A percentile compares a stretch with the other conserved stretches of the same genome.
phyloP scores from a whole-genome alignment of 2,797 vertebrate species.

The Manis javanica region DNA sequence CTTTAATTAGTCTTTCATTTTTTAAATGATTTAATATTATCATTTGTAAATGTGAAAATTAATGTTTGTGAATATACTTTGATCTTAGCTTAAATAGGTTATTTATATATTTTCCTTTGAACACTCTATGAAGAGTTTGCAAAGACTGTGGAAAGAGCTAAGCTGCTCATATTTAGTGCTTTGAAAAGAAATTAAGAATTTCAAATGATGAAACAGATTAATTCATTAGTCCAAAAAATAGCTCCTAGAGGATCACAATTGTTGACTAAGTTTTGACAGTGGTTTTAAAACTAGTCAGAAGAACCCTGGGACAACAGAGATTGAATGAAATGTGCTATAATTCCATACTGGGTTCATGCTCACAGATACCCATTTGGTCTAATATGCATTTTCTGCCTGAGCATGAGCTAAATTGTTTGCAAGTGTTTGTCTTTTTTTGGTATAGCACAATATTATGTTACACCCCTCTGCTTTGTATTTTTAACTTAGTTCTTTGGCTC shows the following conservation, averaged over 20 bases:
- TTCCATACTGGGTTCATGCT: not conserved
- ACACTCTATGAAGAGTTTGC: not conserved
- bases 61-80: not conserved
- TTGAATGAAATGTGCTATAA: not conserved
- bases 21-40: not conserved
- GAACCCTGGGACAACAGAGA: not conserved
- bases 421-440: not conserved
- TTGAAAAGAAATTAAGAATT: conserved; percentile 21
- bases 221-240: conserved; percentile 16
- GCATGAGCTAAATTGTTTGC: conserved; percentile 2
- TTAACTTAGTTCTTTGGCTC: not conserved
- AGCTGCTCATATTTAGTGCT: not conserved
- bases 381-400: conserved; percentile 26
- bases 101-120: not conserved
- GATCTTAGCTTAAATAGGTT: not conserved
- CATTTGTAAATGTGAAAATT: conserved; percentile 16
- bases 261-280: not conserved
- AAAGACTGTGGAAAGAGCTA: not conserved
- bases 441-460: not conserved
- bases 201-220: not conserved
- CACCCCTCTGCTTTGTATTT: not conserved
- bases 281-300: conserved; percentile 31
- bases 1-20: not conserved
- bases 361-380: not conserved
- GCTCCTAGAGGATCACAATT: not conserved